These are phyloP conservation scores for Tenrec ecaudatus DNA, from an alignment of 2,113 vertebrate species.

Conservation along the genomic window DNA sequence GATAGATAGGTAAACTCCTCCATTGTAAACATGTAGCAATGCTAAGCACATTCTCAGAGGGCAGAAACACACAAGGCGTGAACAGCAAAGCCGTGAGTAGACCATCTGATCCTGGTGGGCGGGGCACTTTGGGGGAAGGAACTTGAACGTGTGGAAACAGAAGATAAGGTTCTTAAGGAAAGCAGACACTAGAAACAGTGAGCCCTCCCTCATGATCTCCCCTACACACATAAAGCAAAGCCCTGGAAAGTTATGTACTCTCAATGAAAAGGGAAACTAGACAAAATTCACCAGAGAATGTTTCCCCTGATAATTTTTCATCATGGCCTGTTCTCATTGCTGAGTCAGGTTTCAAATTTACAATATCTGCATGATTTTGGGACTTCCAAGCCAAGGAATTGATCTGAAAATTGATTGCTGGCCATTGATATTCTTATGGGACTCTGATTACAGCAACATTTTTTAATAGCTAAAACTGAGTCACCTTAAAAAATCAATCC, in stretches of 20 bases:
- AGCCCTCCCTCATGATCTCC: not conserved
- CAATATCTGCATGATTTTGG: not conserved
- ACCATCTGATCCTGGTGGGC: not conserved
- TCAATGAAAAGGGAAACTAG: not conserved
- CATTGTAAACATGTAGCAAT: not conserved
- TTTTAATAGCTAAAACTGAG: not conserved
- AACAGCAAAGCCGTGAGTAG: not conserved
- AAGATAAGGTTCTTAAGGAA: not conserved
- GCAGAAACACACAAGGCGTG: not conserved
- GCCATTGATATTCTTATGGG: not conserved
- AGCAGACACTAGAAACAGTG: not conserved
- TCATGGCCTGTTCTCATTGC: not conserved
- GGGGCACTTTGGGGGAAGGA: not conserved
- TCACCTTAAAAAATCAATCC: not conserved
- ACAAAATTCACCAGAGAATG: not conserved
- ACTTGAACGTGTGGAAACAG: not conserved
- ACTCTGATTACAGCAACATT: slow-evolving; percentile 8
- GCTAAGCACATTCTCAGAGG: not conserved
- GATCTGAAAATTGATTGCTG: slow-evolving; percentile 8
- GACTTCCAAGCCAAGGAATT: slow-evolving; percentile 29
- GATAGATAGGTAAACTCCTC: not conserved
- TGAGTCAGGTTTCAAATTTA: not conserved
- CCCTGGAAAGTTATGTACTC: not conserved
- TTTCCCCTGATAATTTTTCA: not conserved
- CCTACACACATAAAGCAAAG: not conserved